Evolutionary conservation across 2,888 invertebrate genomes (phyloP), one percentile per base, ranked within the genome.

Genomic region (Acanthosepion pharaonis): DNA sequence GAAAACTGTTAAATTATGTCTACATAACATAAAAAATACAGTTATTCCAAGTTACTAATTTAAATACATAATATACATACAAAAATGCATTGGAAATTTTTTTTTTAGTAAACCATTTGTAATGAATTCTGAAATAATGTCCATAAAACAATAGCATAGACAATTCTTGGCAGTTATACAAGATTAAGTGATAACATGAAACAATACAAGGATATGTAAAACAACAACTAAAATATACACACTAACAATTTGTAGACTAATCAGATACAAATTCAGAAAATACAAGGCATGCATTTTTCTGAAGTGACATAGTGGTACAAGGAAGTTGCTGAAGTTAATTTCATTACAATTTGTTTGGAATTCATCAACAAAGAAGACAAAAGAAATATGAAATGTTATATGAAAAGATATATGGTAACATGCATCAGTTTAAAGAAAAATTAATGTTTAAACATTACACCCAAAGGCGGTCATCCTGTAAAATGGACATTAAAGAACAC

Each of bases 161-260:
- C 78, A 78, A n/a, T 78, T 33, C n/a, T 78, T 33, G 15, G n/a
- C 78, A 78, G 20, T n/a, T 18, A 11, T 15, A n/a, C n/a, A 78
- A 78, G n/a, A 33, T 78, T 78, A 78, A 78, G 9, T 33, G n/a
- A 78, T 78, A 8, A 78, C n/a, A 78, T 78, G n/a, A 78, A 78
- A 78, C 78, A 78, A 78, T 78, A 15, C n/a, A 78, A n/a, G 9
- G 78, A 78, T 78, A 33, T 5, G n/a, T 28, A n/a, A 78, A 78
- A 78, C n/a, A 78, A n/a, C 28, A 28, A 78, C 20, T 15, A 78
- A 78, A 78, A 78, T n/a, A n/a, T 78, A 33, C 33, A n/a, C n/a
- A 78, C n/a, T n/a, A 78, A n/a, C 78, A 78, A n/a, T 78, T n/a
- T n/a, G 23, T 78, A n/a, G n/a, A 78, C n/a, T 78, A 78, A 78